Evolutionary conservation across 2,113 vertebrate genomes (phyloP).

Genomic region (Ovis aries): ARS-UI_Ramb_v3.0 NC_056076.1:24018501-24019000

Average conservation of each 20-base stretch:
- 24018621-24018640: background rate
- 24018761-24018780: background rate
- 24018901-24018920: background rate
- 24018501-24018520: background rate
- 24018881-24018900: background rate
- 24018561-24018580: background rate
- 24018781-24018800: background rate
- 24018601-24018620: background rate
- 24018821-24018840: background rate
- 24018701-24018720: background rate
- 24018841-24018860: background rate
- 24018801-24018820: background rate
- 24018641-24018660: background rate
- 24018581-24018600: background rate
- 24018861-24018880: background rate
- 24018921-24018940: background rate
- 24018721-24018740: background rate
- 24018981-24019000: background rate
- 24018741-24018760: background rate
- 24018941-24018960: background rate
- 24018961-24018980: background rate
- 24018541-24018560: background rate
- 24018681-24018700: background rate
- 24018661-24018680: background rate
- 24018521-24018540: background rate